Conservation (phyloP, 64 coral and sea anemone species). For the Astreopora myriophthalma region DNA sequence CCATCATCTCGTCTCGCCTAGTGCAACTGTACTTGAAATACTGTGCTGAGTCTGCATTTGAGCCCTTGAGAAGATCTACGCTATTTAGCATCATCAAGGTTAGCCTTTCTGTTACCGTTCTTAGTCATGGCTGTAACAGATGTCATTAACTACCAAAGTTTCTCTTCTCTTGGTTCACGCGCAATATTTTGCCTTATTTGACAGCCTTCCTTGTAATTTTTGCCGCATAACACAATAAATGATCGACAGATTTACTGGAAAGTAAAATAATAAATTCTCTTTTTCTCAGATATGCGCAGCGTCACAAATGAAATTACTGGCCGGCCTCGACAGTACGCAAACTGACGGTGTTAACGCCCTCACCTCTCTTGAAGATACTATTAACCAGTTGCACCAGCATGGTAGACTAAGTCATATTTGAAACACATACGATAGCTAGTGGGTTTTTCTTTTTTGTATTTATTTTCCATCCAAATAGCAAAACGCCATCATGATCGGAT, state of each 20-base stretch:
- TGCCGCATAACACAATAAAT: not conserved
- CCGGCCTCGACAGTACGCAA: conserved; percentile 52
- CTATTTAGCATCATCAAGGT: conserved; percentile 42
- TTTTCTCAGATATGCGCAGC: not conserved
- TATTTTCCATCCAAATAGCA: not conserved
- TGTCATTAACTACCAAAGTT: not conserved
- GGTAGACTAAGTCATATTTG: not conserved
- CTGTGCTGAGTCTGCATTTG: not conserved
- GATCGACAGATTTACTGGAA: not conserved
- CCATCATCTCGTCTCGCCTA: not conserved
- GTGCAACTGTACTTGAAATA: conserved; percentile 12
- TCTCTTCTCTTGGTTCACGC: not conserved
- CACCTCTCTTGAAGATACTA: conserved; percentile 49
- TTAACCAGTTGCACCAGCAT: not conserved
- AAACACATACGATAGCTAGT: not conserved
- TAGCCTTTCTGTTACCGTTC: not conserved
- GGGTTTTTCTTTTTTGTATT: not conserved
- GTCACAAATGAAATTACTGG: conserved; percentile 49
- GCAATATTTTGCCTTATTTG: not conserved
- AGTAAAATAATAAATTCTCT: not conserved
- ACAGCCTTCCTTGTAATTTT: not conserved
- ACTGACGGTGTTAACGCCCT: conserved; percentile 61
- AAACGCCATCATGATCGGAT: not conserved
- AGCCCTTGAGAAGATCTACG: conserved; percentile 11
- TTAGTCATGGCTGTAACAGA: not conserved